Percentiles rank a stretch among this genome's conserved stretches.
Conservation (phyloP, 1,140 invertebrate species). For the Myzus persicae region DNA sequence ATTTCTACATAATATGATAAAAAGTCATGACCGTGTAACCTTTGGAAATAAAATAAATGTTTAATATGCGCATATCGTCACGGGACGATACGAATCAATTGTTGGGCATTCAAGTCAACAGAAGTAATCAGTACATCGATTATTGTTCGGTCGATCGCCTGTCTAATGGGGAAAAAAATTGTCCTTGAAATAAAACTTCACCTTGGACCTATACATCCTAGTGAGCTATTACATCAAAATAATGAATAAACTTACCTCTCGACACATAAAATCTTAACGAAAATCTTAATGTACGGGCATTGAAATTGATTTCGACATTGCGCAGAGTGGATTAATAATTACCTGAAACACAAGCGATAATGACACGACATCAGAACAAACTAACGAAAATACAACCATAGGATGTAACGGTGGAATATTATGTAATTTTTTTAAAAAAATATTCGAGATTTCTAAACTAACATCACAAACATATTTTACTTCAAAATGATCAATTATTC, state of each 20-base stretch:
- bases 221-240: neutral
- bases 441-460: neutral
- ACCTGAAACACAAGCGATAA: neutral
- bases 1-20: neutral
- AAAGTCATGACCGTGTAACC: too few species aligned
- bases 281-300: neutral
- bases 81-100: neutral
- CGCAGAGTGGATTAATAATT: neutral
- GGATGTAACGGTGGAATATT: neutral
- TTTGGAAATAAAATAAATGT: too few species aligned
- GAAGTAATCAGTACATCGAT: neutral
- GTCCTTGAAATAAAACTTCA: neutral
- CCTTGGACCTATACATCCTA: neutral
- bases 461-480: too few species aligned
- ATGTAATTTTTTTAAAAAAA: neutral
- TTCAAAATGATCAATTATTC: neutral
- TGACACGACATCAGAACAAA: neutral
- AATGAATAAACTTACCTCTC: neutral
- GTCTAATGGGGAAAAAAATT: neutral
- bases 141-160: neutral
- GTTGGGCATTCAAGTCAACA: neutral
- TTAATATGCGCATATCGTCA: too few species aligned
- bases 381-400: neutral
- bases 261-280: too few species aligned
- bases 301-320: neutral